phyloP scores from a whole-genome alignment of 1,140 invertebrate species.

The Leptopilina boulardi region DNA sequence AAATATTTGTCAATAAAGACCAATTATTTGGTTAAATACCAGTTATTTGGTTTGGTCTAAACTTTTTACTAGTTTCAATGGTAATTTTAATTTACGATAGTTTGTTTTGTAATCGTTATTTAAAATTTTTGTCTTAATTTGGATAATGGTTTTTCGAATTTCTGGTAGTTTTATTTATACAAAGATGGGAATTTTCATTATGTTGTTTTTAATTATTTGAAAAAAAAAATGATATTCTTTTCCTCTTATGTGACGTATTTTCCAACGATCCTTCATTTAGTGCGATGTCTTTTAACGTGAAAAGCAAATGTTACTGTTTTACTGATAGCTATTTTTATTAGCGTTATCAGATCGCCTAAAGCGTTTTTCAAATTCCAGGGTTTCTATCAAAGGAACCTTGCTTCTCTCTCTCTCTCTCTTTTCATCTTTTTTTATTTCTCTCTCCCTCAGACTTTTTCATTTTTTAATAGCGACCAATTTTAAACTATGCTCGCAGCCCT shows the following conservation, averaged over 20 bases:
- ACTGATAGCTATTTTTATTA: conserved; percentile 11
- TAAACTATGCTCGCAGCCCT: not conserved
- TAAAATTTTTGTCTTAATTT: too few relatives aligned
- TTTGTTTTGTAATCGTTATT: too few relatives aligned
- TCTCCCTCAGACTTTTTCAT: not conserved
- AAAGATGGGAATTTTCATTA: too few relatives aligned
- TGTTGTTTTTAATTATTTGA: too few relatives aligned
- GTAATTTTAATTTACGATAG: too few relatives aligned
- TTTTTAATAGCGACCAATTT: conserved; percentile 19
- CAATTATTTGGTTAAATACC: too few relatives aligned
- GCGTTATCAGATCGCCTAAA: not conserved
- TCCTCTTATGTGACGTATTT: not conserved
- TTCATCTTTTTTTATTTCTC: not conserved
- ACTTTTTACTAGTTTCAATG: too few relatives aligned
- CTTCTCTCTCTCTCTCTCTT: not conserved
- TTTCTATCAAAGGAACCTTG: conserved; percentile 2
- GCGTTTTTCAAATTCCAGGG: not conserved
- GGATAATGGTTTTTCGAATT: too few relatives aligned
- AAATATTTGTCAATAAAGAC: too few relatives aligned
- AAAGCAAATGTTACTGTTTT: conserved; percentile 8
- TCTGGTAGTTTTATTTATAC: too few relatives aligned
- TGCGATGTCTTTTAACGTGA: not conserved
- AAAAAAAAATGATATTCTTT: too few relatives aligned
- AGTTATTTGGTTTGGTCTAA: too few relatives aligned
- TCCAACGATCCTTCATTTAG: not conserved